Conservation (phyloP, 1,140 invertebrate species). For the Drosophila azteca region DNA sequence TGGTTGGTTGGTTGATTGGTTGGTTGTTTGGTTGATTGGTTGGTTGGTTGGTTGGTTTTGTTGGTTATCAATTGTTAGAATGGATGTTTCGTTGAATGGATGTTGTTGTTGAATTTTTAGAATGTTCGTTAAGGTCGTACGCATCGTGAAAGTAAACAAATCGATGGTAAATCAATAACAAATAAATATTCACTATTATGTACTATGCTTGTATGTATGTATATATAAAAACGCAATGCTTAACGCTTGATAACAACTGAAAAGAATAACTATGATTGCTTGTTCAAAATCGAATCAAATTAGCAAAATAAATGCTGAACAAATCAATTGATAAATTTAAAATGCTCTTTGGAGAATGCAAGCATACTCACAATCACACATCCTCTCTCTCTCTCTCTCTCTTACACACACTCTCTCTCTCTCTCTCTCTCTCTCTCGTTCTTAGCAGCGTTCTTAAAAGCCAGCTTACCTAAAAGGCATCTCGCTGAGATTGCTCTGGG, state of each 20-base stretch:
- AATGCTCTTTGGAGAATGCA: background rate
- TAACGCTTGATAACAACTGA: too few species aligned
- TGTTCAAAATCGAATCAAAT: too few species aligned
- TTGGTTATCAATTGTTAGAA: conserved; percentile 2
- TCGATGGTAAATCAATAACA: background rate
- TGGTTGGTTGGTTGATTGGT: conserved; percentile 30
- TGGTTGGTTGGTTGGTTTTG: conserved; percentile 27
- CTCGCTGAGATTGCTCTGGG: conserved; percentile 92
- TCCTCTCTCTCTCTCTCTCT: background rate
- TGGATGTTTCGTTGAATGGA: background rate
- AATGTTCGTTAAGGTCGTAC: conserved; percentile 6
- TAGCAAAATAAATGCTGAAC: too few species aligned
- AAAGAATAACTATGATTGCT: too few species aligned
- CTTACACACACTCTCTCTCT: background rate
- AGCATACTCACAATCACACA: background rate
- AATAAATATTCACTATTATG: background rate
- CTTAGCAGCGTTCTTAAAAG: background rate
- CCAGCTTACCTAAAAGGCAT: conserved; percentile 89
- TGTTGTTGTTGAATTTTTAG: conserved; percentile 4
- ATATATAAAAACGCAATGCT: too few species aligned
- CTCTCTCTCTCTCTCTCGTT: background rate
- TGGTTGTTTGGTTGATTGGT: conserved; percentile 1
- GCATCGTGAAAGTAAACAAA: conserved; percentile 29
- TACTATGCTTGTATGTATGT: too few species aligned
- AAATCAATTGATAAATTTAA: too few species aligned